Base-by-base conservation (phyloP, 2,888 invertebrate genomes). In the Microplitis manilae region DNA sequence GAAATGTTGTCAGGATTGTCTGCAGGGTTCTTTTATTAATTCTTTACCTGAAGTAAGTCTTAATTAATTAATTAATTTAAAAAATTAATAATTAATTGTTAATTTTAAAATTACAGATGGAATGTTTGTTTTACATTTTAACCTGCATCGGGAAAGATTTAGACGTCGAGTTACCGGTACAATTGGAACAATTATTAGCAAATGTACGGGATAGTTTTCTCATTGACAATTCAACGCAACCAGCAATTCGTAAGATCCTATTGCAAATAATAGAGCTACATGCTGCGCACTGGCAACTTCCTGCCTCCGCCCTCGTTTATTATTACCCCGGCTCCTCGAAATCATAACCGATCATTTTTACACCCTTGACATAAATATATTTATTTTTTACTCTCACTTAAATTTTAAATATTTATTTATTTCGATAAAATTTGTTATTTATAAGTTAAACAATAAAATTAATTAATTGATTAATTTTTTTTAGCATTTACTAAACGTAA, bases 241-340 rank as follows among this genome's bases (percentile, higher is more conserved):
- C 95, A 2, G 93, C 94, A 82, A 95, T 96, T 80, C 93, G 96
- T 83, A 95, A 96, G 88, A 96, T 96, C 1, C 92, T 97, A 77
- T 92, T 97, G 80, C 97, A 97, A 90, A 92, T 97, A 77, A 96
- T 97, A 83, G 97, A 97, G 90, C 92, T 97, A 76, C 96, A 96
- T 90, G 97, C 97, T 1, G 95, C 96, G 0, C 94, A 95, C 89
- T 97, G 97, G 97, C 96, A 96, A 89, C 92, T 97, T 81, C 95
- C 96, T 20, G 96, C 96, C 76, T 95, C 96, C 70, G 96, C 97
- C 4, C 95, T 97, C 75, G 93, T 96, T 76, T 97, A 97, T 90
- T 97, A 97, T 91, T 95, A 95, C 90, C 95, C 95, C 2, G 87
- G 88, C 59, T 85, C 89, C n/a, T 84, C 86, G n/a, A 89, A 88